A percentile compares a stretch with the other conserved stretches of the same genome.
These are phyloP conservation scores for fruit fly (Drosophila melanogaster) DNA, from an alignment of 1,140 invertebrate species.

Conservation along the genomic window Release_6_plus_ISO1_MT NT_037436.4:18337501-18338000, in stretches of 20 bases:
- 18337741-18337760: too few species aligned
- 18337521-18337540: constrained; percentile 27
- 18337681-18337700: too few species aligned
- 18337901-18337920: background rate
- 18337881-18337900: background rate
- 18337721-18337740: too few species aligned
- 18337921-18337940: background rate
- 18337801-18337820: too few species aligned
- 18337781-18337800: too few species aligned
- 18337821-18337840: too few species aligned
- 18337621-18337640: constrained; percentile 16
- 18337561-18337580: constrained; percentile 16
- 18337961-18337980: constrained; percentile 51
- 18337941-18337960: constrained; percentile 10
- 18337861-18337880: background rate
- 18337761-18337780: too few species aligned
- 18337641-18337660: background rate
- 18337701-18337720: too few species aligned
- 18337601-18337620: constrained; percentile 12
- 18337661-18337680: too few species aligned
- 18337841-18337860: background rate
- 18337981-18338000: constrained; percentile 52
- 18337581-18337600: constrained; percentile 20
- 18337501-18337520: constrained; percentile 31
- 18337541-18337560: constrained; percentile 42